phyloP scores from a whole-genome alignment of 2,888 invertebrate species.

The Didymodactylos carnosus region DNA sequence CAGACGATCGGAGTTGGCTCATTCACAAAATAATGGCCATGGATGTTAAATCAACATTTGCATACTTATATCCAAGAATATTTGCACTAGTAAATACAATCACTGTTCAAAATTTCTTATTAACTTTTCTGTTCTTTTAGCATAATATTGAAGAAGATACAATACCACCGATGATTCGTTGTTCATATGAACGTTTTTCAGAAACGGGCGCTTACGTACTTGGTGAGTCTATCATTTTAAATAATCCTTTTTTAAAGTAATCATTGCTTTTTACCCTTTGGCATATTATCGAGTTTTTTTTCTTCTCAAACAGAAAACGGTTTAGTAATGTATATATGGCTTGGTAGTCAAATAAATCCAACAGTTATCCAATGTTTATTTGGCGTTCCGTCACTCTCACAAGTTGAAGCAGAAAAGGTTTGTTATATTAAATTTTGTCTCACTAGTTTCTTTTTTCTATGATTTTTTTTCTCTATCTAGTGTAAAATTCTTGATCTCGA shows the following conservation, averaged over 20 bases:
- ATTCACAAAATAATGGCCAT: slow-evolving; percentile 72
- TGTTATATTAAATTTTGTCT: not conserved
- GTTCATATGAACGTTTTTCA: slow-evolving; percentile 8
- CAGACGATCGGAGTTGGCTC: slow-evolving; percentile 80
- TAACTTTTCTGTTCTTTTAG: not conserved
- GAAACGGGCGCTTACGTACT: slow-evolving; percentile 7
- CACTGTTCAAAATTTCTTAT: not conserved
- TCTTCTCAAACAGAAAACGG: slow-evolving; percentile 70
- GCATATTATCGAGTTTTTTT: too few species aligned
- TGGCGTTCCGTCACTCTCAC: slow-evolving; percentile 58
- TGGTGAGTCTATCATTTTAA: not conserved
- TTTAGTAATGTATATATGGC: slow-evolving; percentile 80
- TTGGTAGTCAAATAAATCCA: slow-evolving; percentile 56
- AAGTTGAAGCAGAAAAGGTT: slow-evolving; percentile 56
- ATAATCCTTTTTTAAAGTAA: too few species aligned
- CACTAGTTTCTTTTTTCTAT: not conserved
- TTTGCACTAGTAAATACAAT: slow-evolving; percentile 1
- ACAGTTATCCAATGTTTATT: slow-evolving; percentile 70
- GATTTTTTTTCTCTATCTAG: slow-evolving; percentile 26
- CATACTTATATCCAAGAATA: slow-evolving; percentile 60
- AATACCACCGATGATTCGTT: slow-evolving; percentile 2
- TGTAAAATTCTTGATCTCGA: slow-evolving; percentile 57
- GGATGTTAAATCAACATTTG: slow-evolving; percentile 59
- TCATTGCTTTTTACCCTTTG: too few species aligned
- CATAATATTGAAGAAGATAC: not conserved